A percentile compares a stretch with the other conserved stretches of the same genome.
Conservation (phyloP, 2,797 vertebrate species). For the Sebastes flavidus region DNA sequence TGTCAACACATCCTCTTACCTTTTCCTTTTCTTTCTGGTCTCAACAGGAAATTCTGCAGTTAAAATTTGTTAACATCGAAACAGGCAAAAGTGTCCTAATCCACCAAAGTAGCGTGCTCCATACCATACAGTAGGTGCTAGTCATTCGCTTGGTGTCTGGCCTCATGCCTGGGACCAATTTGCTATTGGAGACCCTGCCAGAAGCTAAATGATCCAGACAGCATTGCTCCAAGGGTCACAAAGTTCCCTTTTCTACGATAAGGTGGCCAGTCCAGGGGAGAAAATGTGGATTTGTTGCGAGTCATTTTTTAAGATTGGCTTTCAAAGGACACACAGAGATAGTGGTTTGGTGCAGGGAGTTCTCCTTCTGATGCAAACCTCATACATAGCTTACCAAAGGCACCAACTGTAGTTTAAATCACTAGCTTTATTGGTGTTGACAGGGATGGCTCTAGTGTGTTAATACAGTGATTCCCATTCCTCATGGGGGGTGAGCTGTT, state of each 20-base stretch:
- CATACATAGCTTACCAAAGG: neutral
- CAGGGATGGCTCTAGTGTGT: neutral
- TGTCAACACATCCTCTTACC: neutral
- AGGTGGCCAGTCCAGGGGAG: neutral
- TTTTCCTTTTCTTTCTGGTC: neutral
- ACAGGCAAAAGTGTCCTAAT: neutral
- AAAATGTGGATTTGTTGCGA: neutral
- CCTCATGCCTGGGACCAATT: conserved; percentile 45
- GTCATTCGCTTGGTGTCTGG: neutral
- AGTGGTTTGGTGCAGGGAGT: neutral
- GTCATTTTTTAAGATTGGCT: neutral
- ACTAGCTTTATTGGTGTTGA: neutral
- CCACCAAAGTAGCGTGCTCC: neutral
- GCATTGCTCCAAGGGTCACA: conserved; percentile 15
- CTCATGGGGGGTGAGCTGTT: neutral
- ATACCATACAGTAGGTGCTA: conserved; percentile 7
- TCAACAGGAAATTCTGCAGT: neutral
- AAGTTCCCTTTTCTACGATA: conserved; percentile 5
- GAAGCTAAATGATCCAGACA: conserved; percentile 33
- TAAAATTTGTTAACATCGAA: neutral
- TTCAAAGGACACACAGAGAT: neutral
- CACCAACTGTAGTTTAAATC: neutral
- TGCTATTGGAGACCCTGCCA: conserved; percentile 21
- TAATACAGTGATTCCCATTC: neutral
- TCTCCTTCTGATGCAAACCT: neutral